phyloP scores from a whole-genome alignment of 2,888 invertebrate species.

The Eupithecia vulgata region DNA sequence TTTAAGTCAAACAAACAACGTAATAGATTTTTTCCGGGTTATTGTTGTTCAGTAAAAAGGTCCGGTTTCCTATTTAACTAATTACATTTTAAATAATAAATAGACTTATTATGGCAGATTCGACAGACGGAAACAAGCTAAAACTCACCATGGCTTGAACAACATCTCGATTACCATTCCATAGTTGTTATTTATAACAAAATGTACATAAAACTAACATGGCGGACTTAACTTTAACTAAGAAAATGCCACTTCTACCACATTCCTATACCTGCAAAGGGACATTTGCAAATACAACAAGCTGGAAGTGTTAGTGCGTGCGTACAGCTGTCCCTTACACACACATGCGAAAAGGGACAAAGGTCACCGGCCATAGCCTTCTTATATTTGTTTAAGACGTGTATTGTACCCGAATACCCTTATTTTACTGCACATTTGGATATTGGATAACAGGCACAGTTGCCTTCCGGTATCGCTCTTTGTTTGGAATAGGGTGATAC shows the following conservation, averaged over 20 bases:
- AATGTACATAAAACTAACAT: not conserved
- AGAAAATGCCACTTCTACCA: slow-evolving; percentile 32
- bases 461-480: slow-evolving; percentile 31
- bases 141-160: too few relatives aligned
- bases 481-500: slow-evolving; percentile 17
- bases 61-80: too few relatives aligned
- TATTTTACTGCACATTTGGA: slow-evolving; percentile 61
- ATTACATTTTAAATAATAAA: too few relatives aligned
- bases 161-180: not conserved
- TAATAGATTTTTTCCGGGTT: not conserved
- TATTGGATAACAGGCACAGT: slow-evolving; percentile 50
- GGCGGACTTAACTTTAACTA: not conserved
- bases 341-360: slow-evolving; percentile 73
- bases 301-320: slow-evolving; percentile 66
- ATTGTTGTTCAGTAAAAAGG: not conserved
- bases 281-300: slow-evolving; percentile 81
- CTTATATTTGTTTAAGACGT: slow-evolving; percentile 84
- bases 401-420: slow-evolving; percentile 72
- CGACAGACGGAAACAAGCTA: too few relatives aligned
- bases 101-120: too few relatives aligned
- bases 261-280: slow-evolving; percentile 56
- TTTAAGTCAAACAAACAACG: too few relatives aligned
- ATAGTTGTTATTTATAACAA: not conserved
- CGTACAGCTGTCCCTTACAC: slow-evolving; percentile 75
- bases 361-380: slow-evolving; percentile 81